Base-by-base conservation (phyloP, 2,888 invertebrate species). In the Copidosoma aretas region DNA sequence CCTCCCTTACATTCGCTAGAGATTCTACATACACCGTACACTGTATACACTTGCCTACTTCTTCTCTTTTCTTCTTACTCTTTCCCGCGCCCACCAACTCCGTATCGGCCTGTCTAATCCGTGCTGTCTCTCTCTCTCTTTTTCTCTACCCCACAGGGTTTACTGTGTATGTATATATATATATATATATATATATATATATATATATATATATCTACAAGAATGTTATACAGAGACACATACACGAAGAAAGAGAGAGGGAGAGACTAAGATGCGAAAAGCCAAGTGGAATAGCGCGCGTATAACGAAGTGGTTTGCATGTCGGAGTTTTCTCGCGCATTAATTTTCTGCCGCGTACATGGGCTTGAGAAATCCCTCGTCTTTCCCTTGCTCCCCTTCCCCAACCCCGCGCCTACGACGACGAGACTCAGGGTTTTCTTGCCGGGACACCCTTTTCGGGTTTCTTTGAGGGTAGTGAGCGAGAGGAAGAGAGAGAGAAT, bases 301-400 rank as follows among this genome's bases (percentile, higher is more conserved):
- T 70, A 60, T 70, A 70, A 70, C 70, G 60, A 70, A 70, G 67
- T 64, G 70, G 56, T 60, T 65, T 52, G 61, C 53, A 32, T 46
- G 41, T 52, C 41, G 52, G 64, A 60, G 70, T 63, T 63, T 51
- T 43, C 61, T 59, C 64, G 67, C 61, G 67, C 70, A 67, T 71
- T 71, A 71, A 71, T 67, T 71, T 67, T 67, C 64, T 32, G 15
- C 65, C 39, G 65, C 64, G 61, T 46, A 19, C 8, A 32, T 32
- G 8, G 32, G 32, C 32, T 32, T 32, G 32, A 32, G 32, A 32
- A 32, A 32, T 32, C 32, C 58, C 25, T 41, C 41, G 56, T 63
- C 59, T 58, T 43, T 60, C 52, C 56, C 59, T 19, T 43, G n/a
- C n/a, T n/a, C n/a, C n/a, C 32, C 32, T 8, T 32, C 4, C 32